Base-by-base conservation (phyloP, 2,888 invertebrate genomes). In the Liodrosophila aerea region DNA sequence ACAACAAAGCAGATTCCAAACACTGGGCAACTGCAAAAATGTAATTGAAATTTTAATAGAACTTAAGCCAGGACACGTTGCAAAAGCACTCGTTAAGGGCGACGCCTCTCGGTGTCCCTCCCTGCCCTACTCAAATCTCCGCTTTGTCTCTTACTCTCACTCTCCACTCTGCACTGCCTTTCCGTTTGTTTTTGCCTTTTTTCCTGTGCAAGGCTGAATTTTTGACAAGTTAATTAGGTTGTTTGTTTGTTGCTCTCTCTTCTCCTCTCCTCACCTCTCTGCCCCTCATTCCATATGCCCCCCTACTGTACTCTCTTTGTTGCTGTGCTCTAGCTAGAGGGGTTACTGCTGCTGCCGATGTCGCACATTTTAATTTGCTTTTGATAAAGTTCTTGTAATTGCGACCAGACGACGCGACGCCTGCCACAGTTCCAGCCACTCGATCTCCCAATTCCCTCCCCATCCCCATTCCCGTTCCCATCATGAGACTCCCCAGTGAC, bases 181-280 rank as follows among this genome's bases (percentile, higher is more conserved):
- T 27, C 54, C 58, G 63, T 50, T 50, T 49, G 45, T 30, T 46
- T 61, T 56, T 53, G 47, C 36, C 33, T 36, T 64, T 52, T 57
- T 68, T n/a, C 41, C 64, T 73, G 52, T 76, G 61, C 58, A 44
- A 61, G 36, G 47, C 59, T 64, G 73, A 76, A 75, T 68, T 75
- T 75, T 75, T 80, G 80, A 75, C 74, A 75, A 75, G 73, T 80
- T 75, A 75, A 75, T 80, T 75, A 80, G 73, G 60, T 78, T 74
- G 78, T 70, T 73, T 73, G 65, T 57, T 45, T 56, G 64, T 34
- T 52, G 54, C 46, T 52, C 34, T 40, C 12, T 27, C 27, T n/a
- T n/a, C n/a, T n/a, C n/a, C n/a, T n/a, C n/a, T n/a, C n/a, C n/a
- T n/a, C n/a, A n/a, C n/a, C n/a, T 41, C 27, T 22, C 27, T 41